These are phyloP conservation scores for Acromyrmex charruanus DNA, from an alignment of 1,140 invertebrate genomes.

Conservation along the genomic window DNA sequence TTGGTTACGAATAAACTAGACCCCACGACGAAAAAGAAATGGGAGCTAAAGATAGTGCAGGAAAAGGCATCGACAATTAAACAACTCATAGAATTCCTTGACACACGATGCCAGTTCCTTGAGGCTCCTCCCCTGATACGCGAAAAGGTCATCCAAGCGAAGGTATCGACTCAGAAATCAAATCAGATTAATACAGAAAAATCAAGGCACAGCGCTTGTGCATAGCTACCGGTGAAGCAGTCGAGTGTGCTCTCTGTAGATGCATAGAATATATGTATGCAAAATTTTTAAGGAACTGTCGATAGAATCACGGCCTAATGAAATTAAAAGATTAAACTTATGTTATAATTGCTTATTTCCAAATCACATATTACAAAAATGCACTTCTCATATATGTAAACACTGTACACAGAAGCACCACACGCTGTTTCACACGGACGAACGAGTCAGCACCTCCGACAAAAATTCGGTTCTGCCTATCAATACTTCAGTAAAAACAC, in stretches of 20 bases:
- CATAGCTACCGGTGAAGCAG: background rate
- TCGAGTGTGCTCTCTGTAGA: background rate
- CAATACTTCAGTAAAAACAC: too few relatives aligned
- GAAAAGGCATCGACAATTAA: conserved; percentile 40
- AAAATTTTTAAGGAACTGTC: background rate
- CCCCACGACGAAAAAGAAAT: conserved; percentile 47
- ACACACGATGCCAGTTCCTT: background rate
- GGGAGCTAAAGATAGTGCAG: conserved; percentile 55
- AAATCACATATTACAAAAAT: background rate
- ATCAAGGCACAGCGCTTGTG: background rate
- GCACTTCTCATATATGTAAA: background rate
- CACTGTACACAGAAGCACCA: background rate
- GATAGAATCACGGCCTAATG: background rate
- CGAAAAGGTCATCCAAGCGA: background rate
- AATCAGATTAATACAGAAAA: background rate
- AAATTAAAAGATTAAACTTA: background rate
- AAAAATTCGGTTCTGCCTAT: too few relatives aligned
- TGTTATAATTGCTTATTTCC: background rate
- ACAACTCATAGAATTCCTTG: conserved; percentile 57
- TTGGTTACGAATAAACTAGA: conserved; percentile 57
- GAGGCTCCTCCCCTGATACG: background rate
- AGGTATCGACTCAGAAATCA: background rate
- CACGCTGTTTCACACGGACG: background rate
- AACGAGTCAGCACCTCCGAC: background rate
- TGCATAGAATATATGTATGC: background rate